A percentile compares a stretch with the other conserved stretches of the same genome.
These are phyloP conservation scores for Tipula lateralis DNA, from an alignment of 2,888 invertebrate species.

Conservation along the genomic window DNA sequence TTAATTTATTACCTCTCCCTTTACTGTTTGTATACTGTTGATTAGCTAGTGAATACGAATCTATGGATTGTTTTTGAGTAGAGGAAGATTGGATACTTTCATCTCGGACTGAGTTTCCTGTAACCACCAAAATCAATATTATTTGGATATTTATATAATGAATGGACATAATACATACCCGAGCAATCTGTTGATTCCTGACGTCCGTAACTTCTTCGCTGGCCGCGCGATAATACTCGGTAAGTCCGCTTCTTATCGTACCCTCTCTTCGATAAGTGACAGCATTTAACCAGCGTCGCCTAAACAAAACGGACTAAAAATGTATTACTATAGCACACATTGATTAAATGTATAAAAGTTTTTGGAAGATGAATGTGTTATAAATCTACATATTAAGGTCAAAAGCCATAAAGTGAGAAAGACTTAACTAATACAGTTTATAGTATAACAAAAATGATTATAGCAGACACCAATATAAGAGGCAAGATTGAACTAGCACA, in stretches of 20 bases:
- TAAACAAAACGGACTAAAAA: constrained; percentile 50
- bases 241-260: constrained; percentile 54
- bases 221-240: constrained; percentile 56
- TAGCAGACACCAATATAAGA: no score
- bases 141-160: not conserved
- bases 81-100: constrained; percentile 40
- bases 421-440: no score
- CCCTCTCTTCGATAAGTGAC: constrained; percentile 41
- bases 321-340: constrained; percentile 34
- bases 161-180: constrained; percentile 42
- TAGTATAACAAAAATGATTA: no score
- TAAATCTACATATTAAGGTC: no score
- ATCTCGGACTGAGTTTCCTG: constrained; percentile 47
- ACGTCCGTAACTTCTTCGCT: constrained; percentile 48
- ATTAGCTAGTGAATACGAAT: constrained; percentile 15
- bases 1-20: not conserved
- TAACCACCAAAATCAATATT: constrained; percentile 20
- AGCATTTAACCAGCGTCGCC: constrained; percentile 56
- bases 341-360: not conserved
- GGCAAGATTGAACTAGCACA: no score
- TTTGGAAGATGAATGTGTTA: constrained; percentile 34
- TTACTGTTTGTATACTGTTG: not conserved
- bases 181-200: constrained; percentile 49
- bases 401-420: no score
- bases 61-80: constrained; percentile 34